phyloP scores from a whole-genome alignment of 2,888 invertebrate genomes.

The Tipula lateralis region DNA sequence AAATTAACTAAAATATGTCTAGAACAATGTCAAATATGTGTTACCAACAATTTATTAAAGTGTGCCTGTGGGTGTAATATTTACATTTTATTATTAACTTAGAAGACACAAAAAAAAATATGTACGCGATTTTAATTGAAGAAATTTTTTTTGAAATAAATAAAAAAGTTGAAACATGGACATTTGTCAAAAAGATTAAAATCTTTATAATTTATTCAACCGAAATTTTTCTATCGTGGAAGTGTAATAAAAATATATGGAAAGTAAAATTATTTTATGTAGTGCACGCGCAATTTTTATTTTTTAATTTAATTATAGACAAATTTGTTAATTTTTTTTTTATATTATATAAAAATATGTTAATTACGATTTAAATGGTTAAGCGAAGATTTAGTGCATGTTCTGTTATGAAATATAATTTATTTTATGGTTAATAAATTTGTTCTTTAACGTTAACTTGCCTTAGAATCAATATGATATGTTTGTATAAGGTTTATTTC shows the following conservation, averaged over 20 bases:
- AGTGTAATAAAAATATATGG: slow-evolving; percentile 11
- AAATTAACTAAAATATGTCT: background rate
- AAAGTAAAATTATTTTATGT: slow-evolving; percentile 24
- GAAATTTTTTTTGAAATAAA: background rate
- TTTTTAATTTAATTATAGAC: background rate
- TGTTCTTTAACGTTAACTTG: background rate
- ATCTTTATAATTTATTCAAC: slow-evolving; percentile 19
- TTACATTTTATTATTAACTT: background rate
- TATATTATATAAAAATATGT: background rate
- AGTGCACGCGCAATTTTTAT: background rate
- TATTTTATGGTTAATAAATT: background rate
- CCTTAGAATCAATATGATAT: background rate
- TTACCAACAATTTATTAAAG: background rate
- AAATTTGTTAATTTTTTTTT: background rate
- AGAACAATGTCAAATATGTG: background rate
- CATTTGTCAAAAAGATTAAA: slow-evolving; percentile 11
- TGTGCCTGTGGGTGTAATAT: background rate
- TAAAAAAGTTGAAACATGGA: background rate
- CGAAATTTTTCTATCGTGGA: background rate
- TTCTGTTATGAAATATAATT: background rate
- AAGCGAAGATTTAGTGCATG: slow-evolving; percentile 1
- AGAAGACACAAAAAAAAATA: background rate
- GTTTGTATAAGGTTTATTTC: background rate
- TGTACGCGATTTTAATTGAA: background rate
- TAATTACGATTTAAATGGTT: slow-evolving; percentile 19